Conservation (phyloP, 2,888 invertebrate species). For the Dromius quadrimaculatus region DNA sequence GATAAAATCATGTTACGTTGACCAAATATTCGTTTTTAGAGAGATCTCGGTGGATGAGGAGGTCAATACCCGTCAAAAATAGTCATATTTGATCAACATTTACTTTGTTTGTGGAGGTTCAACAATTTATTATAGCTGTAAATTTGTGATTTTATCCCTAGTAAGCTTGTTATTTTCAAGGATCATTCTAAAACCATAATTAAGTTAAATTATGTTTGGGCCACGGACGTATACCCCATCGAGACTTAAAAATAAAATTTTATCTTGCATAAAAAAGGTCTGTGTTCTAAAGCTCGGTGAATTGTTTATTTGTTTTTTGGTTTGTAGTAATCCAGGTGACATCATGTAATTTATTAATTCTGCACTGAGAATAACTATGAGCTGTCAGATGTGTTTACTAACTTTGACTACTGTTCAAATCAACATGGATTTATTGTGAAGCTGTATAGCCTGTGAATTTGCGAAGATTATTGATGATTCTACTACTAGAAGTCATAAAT, state of each 20-base stretch:
- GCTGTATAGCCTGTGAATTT: neutral
- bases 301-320: constrained; percentile 14
- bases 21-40: constrained; percentile 24
- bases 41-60: neutral
- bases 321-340: neutral
- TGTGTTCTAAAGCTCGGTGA: neutral
- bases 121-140: neutral
- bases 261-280: neutral
- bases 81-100: neutral
- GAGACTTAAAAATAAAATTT: neutral
- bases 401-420: constrained; percentile 8
- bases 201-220: too few relatives aligned
- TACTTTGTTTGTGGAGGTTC: constrained; percentile 3
- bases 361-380: neutral
- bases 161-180: neutral
- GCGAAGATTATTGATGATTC: neutral
- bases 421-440: neutral
- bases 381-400: neutral
- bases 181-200: too few relatives aligned
- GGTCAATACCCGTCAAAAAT: neutral
- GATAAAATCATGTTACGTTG: constrained; percentile 17
- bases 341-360: constrained; percentile 32
- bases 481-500: too few relatives aligned
- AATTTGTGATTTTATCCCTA: neutral
- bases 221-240: too few relatives aligned